Conservation (phyloP, 1,140 invertebrate species). For the Phenacoccus solenopsis region DNA sequence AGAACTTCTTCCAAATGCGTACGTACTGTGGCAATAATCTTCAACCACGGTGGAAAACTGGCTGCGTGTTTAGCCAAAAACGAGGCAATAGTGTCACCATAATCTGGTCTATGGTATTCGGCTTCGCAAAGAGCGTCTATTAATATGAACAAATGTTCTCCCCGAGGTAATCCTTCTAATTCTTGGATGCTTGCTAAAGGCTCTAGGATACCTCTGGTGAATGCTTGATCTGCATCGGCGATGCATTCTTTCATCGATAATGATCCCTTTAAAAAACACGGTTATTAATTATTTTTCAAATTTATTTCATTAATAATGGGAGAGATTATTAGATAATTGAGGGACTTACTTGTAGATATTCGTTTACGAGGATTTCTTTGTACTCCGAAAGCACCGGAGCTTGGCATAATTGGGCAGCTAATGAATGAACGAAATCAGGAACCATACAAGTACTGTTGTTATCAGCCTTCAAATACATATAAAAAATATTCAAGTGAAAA, state of each 20-base stretch:
- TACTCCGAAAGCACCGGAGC: conserved; percentile 71
- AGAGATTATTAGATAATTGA: not conserved
- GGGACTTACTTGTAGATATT: conserved; percentile 46
- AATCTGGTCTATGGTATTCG: conserved; percentile 85
- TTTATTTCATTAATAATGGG: too few relatives aligned
- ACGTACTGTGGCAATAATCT: conserved; percentile 76
- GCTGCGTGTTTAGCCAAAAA: conserved; percentile 72
- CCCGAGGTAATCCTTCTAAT: conserved; percentile 57
- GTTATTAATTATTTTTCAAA: not conserved
- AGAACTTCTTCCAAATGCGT: conserved; percentile 69
- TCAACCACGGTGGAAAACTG: conserved; percentile 80
- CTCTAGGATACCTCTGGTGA: conserved; percentile 76
- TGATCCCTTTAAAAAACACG: conserved; percentile 44
- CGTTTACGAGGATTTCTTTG: conserved; percentile 68
- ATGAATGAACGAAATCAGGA: conserved; percentile 84
- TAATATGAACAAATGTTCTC: conserved; percentile 57
- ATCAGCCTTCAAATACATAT: conserved; percentile 61
- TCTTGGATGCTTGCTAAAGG: conserved; percentile 63
- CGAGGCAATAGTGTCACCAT: conserved; percentile 81
- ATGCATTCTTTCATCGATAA: conserved; percentile 77
- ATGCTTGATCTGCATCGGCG: conserved; percentile 72
- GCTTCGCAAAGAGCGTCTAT: conserved; percentile 91
- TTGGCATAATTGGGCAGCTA: conserved; percentile 82
- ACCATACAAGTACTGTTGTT: conserved; percentile 86
- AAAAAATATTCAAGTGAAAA: too few relatives aligned